Conservation (phyloP, 2,113 vertebrate genomes). For the Toxostoma redivivum region DNA sequence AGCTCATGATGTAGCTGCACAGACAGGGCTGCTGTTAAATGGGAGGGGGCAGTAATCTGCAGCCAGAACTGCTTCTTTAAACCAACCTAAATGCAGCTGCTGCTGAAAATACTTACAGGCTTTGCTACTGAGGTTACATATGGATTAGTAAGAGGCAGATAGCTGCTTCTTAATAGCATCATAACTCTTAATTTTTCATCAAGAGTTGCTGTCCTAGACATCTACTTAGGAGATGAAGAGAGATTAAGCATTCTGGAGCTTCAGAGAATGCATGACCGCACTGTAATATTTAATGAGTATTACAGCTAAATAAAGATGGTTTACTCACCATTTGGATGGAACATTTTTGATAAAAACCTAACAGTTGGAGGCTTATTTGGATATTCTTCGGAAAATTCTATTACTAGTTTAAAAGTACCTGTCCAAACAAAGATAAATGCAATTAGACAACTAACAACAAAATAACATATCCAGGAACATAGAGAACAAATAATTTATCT, state of each 20-base stretch:
- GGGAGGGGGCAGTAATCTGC: neutral
- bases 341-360: constrained; percentile 99
- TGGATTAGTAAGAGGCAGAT: neutral
- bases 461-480: neutral
- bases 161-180: neutral
- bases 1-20: neutral
- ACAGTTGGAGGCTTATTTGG: constrained; percentile 99
- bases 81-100: neutral
- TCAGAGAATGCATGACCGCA: neutral
- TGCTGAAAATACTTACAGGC: neutral
- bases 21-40: neutral
- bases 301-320: neutral
- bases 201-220: neutral
- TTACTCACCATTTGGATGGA: constrained; percentile 96
- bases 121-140: neutral
- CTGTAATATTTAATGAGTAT: neutral
- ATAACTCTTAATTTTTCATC: neutral
- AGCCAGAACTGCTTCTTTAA: neutral
- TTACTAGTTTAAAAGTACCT: constrained; percentile 99
- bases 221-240: neutral
- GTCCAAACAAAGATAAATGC: constrained; percentile 25
- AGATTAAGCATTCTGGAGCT: neutral
- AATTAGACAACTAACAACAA: neutral
- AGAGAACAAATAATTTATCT: neutral
- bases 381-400: constrained; percentile 99